These are phyloP conservation scores for Enteromius fasciolatus DNA, from an alignment of 2,797 vertebrate genomes.

Conservation along the genomic window DNA sequence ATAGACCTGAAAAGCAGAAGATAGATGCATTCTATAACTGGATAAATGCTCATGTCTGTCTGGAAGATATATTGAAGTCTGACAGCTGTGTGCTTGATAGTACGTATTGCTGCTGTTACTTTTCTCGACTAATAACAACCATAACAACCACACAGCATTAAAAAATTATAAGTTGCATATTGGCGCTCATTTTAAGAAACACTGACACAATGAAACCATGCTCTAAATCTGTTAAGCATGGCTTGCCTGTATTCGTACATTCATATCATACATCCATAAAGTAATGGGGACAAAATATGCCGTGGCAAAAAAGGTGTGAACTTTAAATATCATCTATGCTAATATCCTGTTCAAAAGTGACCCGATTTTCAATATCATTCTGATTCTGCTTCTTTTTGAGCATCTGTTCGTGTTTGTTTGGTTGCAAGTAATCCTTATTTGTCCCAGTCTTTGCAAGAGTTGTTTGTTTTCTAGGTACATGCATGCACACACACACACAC, in stretches of 20 bases:
- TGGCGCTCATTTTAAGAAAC: neutral
- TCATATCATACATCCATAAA: neutral
- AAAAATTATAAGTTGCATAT: slow-evolving; percentile 7
- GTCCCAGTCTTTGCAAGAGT: slow-evolving; percentile 2
- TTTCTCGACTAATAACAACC: slow-evolving; percentile 7
- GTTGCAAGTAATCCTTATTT: slow-evolving; percentile 30
- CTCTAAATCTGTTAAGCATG: too few species aligned
- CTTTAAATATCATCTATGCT: neutral
- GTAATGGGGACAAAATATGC: neutral
- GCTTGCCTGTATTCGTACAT: neutral
- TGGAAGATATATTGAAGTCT: neutral
- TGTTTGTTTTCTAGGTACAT: slow-evolving; percentile 5
- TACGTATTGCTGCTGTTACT: slow-evolving; percentile 1
- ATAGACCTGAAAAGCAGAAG: neutral
- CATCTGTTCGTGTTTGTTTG: slow-evolving; percentile 5
- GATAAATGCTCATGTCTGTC: neutral
- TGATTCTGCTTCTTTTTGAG: neutral
- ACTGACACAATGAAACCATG: neutral
- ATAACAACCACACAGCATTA: slow-evolving; percentile 5
- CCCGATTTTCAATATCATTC: neutral
- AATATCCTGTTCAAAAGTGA: neutral
- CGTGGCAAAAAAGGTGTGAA: neutral
- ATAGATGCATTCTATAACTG: neutral
- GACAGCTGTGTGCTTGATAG: neutral
- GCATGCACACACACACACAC: neutral